These are phyloP conservation scores for Cephus pygmeus DNA, from an alignment of 2,888 invertebrate genomes.

Conservation along the genomic window DNA sequence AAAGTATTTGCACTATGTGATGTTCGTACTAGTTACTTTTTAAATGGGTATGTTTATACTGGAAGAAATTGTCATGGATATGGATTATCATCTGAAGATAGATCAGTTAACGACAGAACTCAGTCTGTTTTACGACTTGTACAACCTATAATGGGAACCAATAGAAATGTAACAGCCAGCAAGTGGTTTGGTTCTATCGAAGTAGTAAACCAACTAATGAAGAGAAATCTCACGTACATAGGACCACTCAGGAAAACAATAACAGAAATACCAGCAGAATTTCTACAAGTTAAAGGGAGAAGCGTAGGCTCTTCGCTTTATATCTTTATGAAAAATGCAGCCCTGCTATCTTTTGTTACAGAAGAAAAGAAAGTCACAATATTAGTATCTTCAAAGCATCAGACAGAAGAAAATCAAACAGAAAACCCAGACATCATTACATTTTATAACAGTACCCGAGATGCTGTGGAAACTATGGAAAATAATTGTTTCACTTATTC, in stretches of 20 bases:
- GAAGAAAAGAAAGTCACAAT: neutral
- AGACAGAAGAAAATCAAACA: neutral
- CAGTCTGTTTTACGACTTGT: neutral
- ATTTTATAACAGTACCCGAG: neutral
- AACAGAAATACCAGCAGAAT: neutral
- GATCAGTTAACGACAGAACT: neutral
- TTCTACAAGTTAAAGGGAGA: neutral
- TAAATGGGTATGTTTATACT: neutral
- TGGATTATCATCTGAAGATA: neutral
- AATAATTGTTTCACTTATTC: neutral
- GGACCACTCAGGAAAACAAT: neutral
- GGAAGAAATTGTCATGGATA: neutral
- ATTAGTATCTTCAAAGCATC: neutral
- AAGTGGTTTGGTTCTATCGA: slow-evolving; percentile 3
- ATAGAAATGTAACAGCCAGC: neutral
- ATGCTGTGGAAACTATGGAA: neutral
- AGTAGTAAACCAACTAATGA: neutral
- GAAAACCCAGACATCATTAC: neutral
- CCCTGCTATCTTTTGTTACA: neutral
- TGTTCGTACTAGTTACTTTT: neutral
- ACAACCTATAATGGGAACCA: neutral
- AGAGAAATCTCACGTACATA: neutral
- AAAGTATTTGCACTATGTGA: neutral
- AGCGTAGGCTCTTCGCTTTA: neutral
- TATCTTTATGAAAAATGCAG: neutral